Evolutionary conservation across 2,113 vertebrate species (phyloP), one percentile per base, ranked within the genome.

Genomic region (Amblyopsis rosae): DNA sequence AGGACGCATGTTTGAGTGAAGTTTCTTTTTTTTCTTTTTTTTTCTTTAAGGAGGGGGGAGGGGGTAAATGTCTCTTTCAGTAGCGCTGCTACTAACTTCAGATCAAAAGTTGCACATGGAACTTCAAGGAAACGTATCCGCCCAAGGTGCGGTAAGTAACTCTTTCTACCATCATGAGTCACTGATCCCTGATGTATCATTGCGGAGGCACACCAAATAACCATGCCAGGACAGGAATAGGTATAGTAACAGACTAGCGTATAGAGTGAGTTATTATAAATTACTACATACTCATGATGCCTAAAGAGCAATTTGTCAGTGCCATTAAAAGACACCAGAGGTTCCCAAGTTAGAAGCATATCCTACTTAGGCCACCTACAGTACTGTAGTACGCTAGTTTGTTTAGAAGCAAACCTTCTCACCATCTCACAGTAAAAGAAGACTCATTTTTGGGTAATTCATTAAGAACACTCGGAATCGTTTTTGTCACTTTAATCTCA

Each of bases 1-100:
- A 49, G 67, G 13, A 12, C 41, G 67, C 61, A 65, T 15, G 59
- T 72, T 57, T 69, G 75, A 80, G 26, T 2, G 1, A 26, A 26
- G 26, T 26, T 26, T 2, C 1, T 26, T 26, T 26, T 26, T 26
- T 26, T 26, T 26, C 3, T 26, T 26, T 26, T 26, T 26, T 26
- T 19, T 19, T 19, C 19, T n/a, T n/a, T 3, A 26, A 2, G 35
- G 35, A 8, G 35, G 35, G 35, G 35, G 35, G 15, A 10, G 48
- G 11, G 45, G 41, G 66, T 53, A 60, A 66, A 61, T 41, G 45
- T 12, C 13, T 63, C 46, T 70, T 55, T 61, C 35, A 17, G n/a
- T 7, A 15, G 41, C 17, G 60, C 59, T 26, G 26, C 26, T 26
- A 26, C 26, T 53, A 49, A 69, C 33, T 45, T 47, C 46, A 11